Conservation (phyloP, 2,797 vertebrate genomes). For the Argya squamiceps region DNA sequence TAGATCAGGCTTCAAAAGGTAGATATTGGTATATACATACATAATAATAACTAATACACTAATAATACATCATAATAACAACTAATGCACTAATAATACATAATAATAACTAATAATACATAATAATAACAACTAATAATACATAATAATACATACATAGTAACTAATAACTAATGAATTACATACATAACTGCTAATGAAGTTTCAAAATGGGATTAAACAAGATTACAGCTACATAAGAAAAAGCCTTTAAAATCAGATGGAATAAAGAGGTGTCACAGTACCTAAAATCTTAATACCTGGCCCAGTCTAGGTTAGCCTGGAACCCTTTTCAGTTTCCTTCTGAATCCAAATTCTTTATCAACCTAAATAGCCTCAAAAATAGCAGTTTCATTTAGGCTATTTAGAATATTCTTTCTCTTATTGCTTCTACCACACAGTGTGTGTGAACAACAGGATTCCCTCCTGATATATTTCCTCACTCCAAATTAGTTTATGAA, state of each 20-base stretch:
- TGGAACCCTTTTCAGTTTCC: not conserved
- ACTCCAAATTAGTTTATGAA: not conserved
- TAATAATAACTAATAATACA: too few species aligned
- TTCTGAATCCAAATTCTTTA: not conserved
- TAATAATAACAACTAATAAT: too few species aligned
- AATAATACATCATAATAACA: too few species aligned
- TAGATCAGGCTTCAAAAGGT: not conserved
- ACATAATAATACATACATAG: too few species aligned
- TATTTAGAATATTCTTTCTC: not conserved
- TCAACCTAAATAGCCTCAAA: not conserved
- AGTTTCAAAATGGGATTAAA: not conserved
- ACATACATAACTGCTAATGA: not conserved
- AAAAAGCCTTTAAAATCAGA: not conserved
- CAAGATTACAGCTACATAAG: not conserved
- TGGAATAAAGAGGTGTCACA: not conserved
- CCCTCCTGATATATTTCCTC: not conserved
- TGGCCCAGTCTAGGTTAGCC: not conserved
- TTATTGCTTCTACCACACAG: not conserved
- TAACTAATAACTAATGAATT: too few species aligned
- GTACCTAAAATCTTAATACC: not conserved
- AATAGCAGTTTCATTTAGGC: not conserved
- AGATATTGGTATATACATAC: not conserved
- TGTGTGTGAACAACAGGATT: not conserved
- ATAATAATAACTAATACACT: not conserved
- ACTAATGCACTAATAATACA: too few species aligned